Conservation (phyloP, 2,113 vertebrate species). For the Seriola quinqueradiata region DNA sequence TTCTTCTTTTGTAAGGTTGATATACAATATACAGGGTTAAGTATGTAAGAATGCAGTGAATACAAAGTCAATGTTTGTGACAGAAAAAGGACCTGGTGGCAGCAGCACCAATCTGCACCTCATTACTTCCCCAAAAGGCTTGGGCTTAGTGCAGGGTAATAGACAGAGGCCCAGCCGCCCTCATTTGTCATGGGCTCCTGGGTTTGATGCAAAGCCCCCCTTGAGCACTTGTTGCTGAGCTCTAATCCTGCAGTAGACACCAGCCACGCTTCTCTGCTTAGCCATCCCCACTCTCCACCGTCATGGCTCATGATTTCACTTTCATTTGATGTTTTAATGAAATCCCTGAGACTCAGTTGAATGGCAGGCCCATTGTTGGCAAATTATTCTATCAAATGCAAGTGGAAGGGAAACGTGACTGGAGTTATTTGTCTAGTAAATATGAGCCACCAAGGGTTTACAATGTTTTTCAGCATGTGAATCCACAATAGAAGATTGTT, state of each 20-base stretch:
- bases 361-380: constrained; percentile 79
- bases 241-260: constrained; percentile 85
- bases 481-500: constrained; percentile 24
- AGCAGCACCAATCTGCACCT: constrained; percentile 78
- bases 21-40: neutral
- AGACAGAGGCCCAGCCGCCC: constrained; percentile 81
- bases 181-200: constrained; percentile 86
- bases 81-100: constrained; percentile 60
- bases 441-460: constrained; percentile 47
- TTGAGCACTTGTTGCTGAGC: constrained; percentile 84
- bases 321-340: constrained; percentile 87
- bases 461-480: constrained; percentile 20
- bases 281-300: constrained; percentile 75
- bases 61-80: neutral
- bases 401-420: constrained; percentile 69
- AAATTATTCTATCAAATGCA: constrained; percentile 83
- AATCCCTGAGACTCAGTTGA: constrained; percentile 78
- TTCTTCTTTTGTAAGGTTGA: neutral
- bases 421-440: constrained; percentile 72
- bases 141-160: constrained; percentile 82
- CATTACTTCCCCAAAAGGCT: constrained; percentile 84
- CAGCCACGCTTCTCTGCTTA: constrained; percentile 76
- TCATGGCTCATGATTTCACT: constrained; percentile 84
- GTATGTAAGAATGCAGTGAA: neutral
- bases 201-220: constrained; percentile 83